Conservation (phyloP, 2,113 vertebrate genomes). For the Pseudorhombus dupliciocellatus region DNA sequence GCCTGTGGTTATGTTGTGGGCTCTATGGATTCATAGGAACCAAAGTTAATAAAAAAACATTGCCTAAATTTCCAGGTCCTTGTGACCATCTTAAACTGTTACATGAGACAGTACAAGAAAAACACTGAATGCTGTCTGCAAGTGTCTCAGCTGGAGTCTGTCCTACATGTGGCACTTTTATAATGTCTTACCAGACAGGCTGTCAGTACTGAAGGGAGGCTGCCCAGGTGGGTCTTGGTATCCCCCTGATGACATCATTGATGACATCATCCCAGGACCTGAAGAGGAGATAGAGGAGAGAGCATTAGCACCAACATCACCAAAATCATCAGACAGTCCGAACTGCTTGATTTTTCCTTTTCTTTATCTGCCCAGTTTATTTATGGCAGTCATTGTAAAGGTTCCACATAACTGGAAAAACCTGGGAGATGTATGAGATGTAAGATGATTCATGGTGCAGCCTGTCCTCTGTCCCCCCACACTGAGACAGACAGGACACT, state of each 20-base stretch:
- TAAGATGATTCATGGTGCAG: no score
- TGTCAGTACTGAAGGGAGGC: conserved; percentile 69
- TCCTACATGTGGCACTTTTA: conserved; percentile 8
- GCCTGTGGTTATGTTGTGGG: no score
- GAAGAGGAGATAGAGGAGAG: conserved; percentile 22
- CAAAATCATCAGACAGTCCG: no score
- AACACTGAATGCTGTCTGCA: neutral
- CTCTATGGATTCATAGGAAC: no score
- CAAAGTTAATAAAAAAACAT: no score
- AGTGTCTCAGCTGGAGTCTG: neutral
- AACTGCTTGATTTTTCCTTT: neutral
- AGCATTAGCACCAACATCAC: neutral
- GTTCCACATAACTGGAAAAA: neutral
- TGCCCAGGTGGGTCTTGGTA: conserved; percentile 74
- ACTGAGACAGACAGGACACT: conserved; percentile 9
- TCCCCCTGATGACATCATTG: conserved; percentile 67
- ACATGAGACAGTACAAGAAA: neutral
- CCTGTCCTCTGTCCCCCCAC: neutral
- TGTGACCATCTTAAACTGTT: neutral
- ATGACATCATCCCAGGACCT: conserved; percentile 72
- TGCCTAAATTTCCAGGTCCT: no score
- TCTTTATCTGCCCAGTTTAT: neutral
- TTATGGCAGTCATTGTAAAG: neutral
- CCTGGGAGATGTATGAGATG: neutral
- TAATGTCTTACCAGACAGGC: conserved; percentile 74